Percentiles rank a stretch among this genome's conserved stretches.
Conservation (phyloP, 1,140 invertebrate genomes). For the Cherax destructor region DNA sequence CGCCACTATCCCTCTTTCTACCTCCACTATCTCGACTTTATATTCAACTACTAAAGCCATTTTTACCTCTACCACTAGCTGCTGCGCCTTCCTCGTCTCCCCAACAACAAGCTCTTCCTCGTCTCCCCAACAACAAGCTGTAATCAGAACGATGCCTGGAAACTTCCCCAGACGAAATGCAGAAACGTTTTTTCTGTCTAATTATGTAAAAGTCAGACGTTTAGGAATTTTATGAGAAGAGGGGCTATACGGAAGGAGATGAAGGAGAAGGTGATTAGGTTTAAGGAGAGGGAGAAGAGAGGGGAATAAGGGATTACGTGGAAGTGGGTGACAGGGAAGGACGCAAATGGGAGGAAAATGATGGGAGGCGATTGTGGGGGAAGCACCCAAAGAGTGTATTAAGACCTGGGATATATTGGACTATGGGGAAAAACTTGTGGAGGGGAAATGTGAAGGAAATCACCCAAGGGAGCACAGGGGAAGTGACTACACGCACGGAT, state of each 20-base stretch:
- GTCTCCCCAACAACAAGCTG: not conserved
- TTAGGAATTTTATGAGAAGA: not conserved
- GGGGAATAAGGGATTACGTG: not conserved
- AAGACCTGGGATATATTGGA: too few relatives aligned
- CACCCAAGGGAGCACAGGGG: not conserved
- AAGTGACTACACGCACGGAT: too few relatives aligned
- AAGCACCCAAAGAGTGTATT: not conserved
- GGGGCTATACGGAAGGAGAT: not conserved
- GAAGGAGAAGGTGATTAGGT: not conserved
- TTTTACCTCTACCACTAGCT: too few relatives aligned
- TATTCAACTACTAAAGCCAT: too few relatives aligned
- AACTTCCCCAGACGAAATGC: not conserved
- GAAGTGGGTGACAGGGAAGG: not conserved
- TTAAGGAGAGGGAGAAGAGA: not conserved
- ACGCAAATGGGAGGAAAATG: not conserved
- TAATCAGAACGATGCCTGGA: too few relatives aligned
- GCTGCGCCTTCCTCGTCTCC: too few relatives aligned
- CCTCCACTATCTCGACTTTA: too few relatives aligned
- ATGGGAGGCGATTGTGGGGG: not conserved
- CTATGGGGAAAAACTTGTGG: too few relatives aligned
- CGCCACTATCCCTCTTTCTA: too few relatives aligned
- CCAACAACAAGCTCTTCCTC: not conserved
- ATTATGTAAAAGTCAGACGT: not conserved
- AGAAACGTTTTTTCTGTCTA: not conserved
- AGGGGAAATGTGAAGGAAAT: not conserved